Percentiles rank a stretch among this genome's conserved stretches.
phyloP scores from a whole-genome alignment of 2,888 invertebrate genomes.

The Campoletis raptor region DNA sequence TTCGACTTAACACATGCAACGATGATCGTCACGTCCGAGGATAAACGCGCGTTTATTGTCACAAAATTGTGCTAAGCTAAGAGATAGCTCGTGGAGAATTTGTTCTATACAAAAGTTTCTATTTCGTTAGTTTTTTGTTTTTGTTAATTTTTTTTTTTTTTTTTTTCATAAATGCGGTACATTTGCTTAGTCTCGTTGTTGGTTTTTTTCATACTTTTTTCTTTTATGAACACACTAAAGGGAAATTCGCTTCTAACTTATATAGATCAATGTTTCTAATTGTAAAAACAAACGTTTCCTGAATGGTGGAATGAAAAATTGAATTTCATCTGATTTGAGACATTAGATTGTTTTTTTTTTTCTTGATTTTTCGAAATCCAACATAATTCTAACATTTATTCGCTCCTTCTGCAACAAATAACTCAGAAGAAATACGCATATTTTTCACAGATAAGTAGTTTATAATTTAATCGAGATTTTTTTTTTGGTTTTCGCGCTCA shows the following conservation, averaged over 20 bases:
- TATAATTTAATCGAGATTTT: not conserved
- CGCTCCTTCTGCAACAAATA: not conserved
- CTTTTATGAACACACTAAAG: slow-evolving; percentile 55
- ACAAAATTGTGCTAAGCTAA: slow-evolving; percentile 58
- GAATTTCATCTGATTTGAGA: not conserved
- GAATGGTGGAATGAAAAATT: not conserved
- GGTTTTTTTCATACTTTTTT: slow-evolving; percentile 16
- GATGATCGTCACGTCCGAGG: slow-evolving; percentile 17
- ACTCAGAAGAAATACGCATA: not conserved
- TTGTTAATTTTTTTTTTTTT: not conserved
- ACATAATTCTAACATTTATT: not conserved
- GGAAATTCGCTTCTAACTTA: slow-evolving; percentile 28
- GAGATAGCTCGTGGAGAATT: slow-evolving; percentile 22
- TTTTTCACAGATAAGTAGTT: not conserved
- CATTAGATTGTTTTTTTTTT: not conserved
- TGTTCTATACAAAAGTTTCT: slow-evolving; percentile 19
- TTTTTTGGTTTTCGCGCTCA: not conserved
- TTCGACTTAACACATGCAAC: slow-evolving; percentile 12
- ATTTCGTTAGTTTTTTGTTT: not conserved
- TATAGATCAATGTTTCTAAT: slow-evolving; percentile 10
- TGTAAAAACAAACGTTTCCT: not conserved
- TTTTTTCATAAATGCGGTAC: slow-evolving; percentile 6
- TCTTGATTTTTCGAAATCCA: not conserved
- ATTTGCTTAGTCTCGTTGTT: not conserved
- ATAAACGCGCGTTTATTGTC: slow-evolving; percentile 54